These are phyloP conservation scores for Oreonectes daqikongensis DNA, from an alignment of 2,797 vertebrate species.

Conservation along the genomic window DNA sequence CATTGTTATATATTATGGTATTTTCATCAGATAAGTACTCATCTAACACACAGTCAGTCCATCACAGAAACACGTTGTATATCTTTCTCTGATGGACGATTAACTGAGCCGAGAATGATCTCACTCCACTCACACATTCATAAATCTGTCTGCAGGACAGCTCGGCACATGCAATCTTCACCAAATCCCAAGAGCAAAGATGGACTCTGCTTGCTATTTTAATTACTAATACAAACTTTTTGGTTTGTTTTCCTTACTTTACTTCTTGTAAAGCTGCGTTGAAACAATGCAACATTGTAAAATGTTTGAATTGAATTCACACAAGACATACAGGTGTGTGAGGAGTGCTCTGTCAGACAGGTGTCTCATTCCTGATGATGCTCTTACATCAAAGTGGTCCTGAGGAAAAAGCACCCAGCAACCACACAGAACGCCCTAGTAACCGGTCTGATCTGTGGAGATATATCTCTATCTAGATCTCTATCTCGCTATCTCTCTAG, in stretches of 20 bases:
- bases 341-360: not conserved
- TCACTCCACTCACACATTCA: conserved; percentile 10
- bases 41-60: not conserved
- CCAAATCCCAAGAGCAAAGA: too few species aligned
- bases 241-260: too few species aligned
- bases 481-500: not conserved
- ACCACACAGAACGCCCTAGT: not conserved
- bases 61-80: conserved; percentile 23
- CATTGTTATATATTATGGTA: too few species aligned
- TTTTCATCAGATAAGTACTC: too few species aligned
- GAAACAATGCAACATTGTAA: too few species aligned
- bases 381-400: not conserved
- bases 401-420: too few species aligned
- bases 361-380: conserved; percentile 8
- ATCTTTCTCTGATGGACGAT: conserved; percentile 9
- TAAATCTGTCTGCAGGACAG: conserved; percentile 27
- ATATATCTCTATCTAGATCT: conserved; percentile 29
- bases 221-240: too few species aligned
- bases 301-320: too few species aligned
- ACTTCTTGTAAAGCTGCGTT: too few species aligned
- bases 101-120: conserved; percentile 31
- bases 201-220: too few species aligned
- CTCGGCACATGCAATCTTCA: too few species aligned
- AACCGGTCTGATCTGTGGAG: not conserved
- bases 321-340: not conserved